Percentiles rank a stretch among this genome's conserved stretches.
These are phyloP conservation scores for Lepidurus apus DNA, from an alignment of 1,140 invertebrate genomes.

Conservation along the genomic window DNA sequence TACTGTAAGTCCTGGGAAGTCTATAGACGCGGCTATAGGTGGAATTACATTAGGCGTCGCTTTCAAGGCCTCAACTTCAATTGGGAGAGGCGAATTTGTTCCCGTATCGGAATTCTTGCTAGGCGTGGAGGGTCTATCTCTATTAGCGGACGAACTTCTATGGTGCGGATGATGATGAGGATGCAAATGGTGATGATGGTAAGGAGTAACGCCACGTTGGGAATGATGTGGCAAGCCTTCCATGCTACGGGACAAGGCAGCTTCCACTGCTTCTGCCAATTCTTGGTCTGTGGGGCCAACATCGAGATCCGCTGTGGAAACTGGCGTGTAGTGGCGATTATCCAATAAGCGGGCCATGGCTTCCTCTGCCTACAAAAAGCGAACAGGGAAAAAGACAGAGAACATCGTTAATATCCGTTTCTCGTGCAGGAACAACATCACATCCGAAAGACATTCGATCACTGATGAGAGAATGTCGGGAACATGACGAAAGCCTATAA, in stretches of 20 bases:
- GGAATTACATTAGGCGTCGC: background rate
- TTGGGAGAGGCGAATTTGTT: background rate
- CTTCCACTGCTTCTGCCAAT: background rate
- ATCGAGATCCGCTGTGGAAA: background rate
- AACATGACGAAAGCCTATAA: background rate
- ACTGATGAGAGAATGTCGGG: background rate
- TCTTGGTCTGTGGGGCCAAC: background rate
- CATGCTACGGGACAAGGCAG: slow-evolving; percentile 2
- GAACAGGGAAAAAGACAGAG: background rate
- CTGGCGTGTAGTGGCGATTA: background rate
- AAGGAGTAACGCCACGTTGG: background rate
- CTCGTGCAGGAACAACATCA: background rate
- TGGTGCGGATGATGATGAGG: background rate
- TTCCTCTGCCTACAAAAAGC: background rate
- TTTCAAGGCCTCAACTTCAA: background rate
- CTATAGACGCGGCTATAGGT: background rate
- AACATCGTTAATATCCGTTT: background rate
- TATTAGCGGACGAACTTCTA: background rate
- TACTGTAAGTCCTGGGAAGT: background rate
- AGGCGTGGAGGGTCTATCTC: background rate
- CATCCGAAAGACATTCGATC: background rate
- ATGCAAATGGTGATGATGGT: background rate
- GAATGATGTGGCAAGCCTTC: background rate
- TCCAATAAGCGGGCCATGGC: background rate
- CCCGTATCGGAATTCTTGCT: background rate